These are phyloP conservation scores for Camptogramma bilineatum DNA, from an alignment of 2,888 invertebrate species.

Conservation along the genomic window DNA sequence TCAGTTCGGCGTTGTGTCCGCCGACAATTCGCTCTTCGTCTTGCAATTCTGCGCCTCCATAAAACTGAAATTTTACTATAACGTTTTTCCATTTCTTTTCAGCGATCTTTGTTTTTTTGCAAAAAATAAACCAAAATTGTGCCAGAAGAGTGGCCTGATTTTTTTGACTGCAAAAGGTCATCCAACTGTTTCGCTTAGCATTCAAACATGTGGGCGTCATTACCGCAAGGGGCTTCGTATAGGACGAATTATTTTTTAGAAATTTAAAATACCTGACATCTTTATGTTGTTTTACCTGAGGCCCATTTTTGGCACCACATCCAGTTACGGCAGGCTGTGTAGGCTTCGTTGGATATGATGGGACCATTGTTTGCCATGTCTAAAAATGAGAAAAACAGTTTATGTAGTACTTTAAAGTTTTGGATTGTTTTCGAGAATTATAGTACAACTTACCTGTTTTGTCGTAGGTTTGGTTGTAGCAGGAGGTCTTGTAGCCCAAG, in stretches of 20 bases:
- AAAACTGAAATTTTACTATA: conserved; percentile 65
- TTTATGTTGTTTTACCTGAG: conserved; percentile 72
- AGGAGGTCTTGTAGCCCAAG: conserved; percentile 86
- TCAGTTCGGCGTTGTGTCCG: conserved; percentile 91
- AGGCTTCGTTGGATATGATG: conserved; percentile 48
- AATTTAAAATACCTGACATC: conserved; percentile 3
- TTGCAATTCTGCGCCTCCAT: conserved; percentile 62
- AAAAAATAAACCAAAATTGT: conserved; percentile 21
- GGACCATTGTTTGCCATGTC: conserved; percentile 80
- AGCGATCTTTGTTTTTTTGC: not conserved
- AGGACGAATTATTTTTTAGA: conserved; percentile 23
- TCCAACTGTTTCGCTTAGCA: conserved; percentile 39
- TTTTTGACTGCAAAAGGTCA: conserved; percentile 39
- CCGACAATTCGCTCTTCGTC: conserved; percentile 95
- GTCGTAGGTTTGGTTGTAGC: conserved; percentile 75
- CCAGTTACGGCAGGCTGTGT: conserved; percentile 65
- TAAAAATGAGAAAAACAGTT: conserved; percentile 37
- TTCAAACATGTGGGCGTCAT: conserved; percentile 40
- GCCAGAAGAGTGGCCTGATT: conserved; percentile 36
- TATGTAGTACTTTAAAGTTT: not conserved
- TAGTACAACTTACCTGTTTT: conserved; percentile 60
- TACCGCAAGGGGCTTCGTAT: conserved; percentile 27
- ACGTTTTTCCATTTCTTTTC: too few species aligned
- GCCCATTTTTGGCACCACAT: conserved; percentile 93
- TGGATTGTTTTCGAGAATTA: conserved; percentile 4